Base-by-base conservation (phyloP, 1,140 invertebrate species). In the Drosophila cardini region DNA sequence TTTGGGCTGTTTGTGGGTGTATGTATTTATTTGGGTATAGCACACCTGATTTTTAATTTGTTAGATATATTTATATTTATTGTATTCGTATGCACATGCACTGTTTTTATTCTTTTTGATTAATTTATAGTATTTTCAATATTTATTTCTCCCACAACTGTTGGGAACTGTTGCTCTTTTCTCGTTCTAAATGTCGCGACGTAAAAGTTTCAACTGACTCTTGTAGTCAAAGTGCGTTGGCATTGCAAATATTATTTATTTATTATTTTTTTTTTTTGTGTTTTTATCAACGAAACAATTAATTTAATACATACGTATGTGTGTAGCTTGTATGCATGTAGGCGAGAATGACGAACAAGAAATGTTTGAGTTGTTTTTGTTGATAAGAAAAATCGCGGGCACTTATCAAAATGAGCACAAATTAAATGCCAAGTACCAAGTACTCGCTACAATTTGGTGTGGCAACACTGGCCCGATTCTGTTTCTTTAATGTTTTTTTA, bases 211-310 rank as follows among this genome's bases (percentile, higher is more conserved):
- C 65, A 53, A 86, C 83, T 86, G 83, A 16, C 40, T 70, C 64
- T 76, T 61, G 21, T 26, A 26, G 62, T 21, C 48, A 46, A 68
- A 87, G 83, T 73, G 65, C 84, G 72, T 87, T 86, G 83, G 72
- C 79, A 87, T 78, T 63, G 53, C 57, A 53, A 67, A 58, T 34
- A 38, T 53, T 57, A 42, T 73, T 77, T 56, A 21, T 21, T 21
- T 21, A 3, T 0, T 21, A 3, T 21, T 3, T 26, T 26, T 26
- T 26, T 26, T 26, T 26, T 26, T 26, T 26, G 4, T 26, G 21
- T 34, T 82, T 86, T 86, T 86, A 86, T 86, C 82, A 86, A 78
- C 72, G 71, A 80, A 76, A 83, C 53, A 76, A 84, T 68, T 61
- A 72, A 57, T 62, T 48, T 43, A 15, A 43, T 42, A 58, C 7